Evolutionary conservation across 2,113 vertebrate genomes (phyloP).

Genomic region (Chaenocephalus aceratus): DNA sequence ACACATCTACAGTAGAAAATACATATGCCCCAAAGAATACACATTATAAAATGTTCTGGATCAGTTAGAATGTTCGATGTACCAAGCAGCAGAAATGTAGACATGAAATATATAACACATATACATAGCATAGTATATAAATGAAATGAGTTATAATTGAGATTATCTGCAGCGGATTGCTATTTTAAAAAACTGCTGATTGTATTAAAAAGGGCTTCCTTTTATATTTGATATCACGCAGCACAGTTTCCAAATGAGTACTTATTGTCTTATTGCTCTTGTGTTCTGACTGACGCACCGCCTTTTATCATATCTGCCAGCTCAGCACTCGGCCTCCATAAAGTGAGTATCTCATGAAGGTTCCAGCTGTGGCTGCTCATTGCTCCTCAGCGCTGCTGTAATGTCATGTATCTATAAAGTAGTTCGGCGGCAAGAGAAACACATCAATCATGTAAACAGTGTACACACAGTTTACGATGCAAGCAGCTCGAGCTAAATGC

Average conservation of each 20-base stretch:
- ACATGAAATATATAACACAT: too few species aligned
- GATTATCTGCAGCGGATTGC: neutral
- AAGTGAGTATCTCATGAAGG: constrained; percentile 66
- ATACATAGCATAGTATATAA: too few species aligned
- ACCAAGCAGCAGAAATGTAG: too few species aligned
- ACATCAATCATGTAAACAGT: constrained; percentile 63
- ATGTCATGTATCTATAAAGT: constrained; percentile 35
- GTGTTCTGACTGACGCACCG: constrained; percentile 50
- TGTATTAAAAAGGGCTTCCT: neutral
- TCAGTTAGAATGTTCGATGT: too few species aligned
- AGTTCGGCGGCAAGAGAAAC: constrained; percentile 41
- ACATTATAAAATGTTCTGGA: too few species aligned
- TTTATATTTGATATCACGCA: neutral
- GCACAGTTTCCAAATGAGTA: neutral
- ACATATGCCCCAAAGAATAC: too few species aligned
- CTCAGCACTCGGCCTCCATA: constrained; percentile 38
- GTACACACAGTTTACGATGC: constrained; percentile 36
- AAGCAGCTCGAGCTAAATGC: constrained; percentile 33
- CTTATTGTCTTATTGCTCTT: constrained; percentile 44
- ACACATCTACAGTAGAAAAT: too few species aligned
- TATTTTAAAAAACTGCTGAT: neutral
- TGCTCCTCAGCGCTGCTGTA: constrained; percentile 29
- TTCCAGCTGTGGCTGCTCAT: constrained; percentile 42
- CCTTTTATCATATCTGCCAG: constrained; percentile 53
- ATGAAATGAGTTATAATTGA: too few species aligned